A percentile compares a stretch with the other conserved stretches of the same genome.
These are phyloP conservation scores for Charina bottae DNA, from an alignment of 2,113 vertebrate species.

Conservation along the genomic window DNA sequence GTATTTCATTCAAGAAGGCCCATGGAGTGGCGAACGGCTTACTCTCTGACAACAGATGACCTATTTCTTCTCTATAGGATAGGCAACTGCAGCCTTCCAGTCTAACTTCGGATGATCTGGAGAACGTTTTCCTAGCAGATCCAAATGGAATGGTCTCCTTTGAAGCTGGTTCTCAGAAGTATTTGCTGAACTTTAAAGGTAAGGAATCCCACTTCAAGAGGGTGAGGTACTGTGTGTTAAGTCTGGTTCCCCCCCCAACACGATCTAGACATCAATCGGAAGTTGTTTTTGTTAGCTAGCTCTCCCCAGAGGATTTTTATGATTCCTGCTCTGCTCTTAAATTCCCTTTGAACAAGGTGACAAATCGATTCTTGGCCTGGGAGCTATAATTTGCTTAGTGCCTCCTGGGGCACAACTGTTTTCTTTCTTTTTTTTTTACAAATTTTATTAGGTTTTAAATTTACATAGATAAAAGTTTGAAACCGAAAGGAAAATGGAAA, in stretches of 20 bases:
- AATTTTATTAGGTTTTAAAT: too few relatives aligned
- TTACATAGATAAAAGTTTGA: too few relatives aligned
- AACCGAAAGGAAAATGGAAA: too few relatives aligned
- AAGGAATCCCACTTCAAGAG: slow-evolving; percentile 30
- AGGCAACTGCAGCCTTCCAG: slow-evolving; percentile 60
- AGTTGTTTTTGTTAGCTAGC: background rate
- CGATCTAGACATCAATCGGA: background rate
- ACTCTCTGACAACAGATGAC: background rate
- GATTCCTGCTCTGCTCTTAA: background rate
- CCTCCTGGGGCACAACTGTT: background rate
- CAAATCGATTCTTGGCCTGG: background rate
- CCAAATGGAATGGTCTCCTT: slow-evolving; percentile 65
- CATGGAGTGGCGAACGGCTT: background rate
- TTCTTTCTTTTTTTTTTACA: too few relatives aligned
- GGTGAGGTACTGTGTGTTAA: background rate
- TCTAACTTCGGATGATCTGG: slow-evolving; percentile 76
- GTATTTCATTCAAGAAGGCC: background rate
- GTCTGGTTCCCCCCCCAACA: background rate
- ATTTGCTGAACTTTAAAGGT: slow-evolving; percentile 85
- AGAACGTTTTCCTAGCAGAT: slow-evolving; percentile 75
- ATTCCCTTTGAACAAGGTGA: background rate
- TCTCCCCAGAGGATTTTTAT: background rate
- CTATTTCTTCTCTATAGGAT: slow-evolving; percentile 61
- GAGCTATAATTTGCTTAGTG: background rate
- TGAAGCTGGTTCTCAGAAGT: slow-evolving; percentile 72